A percentile compares a stretch with the other conserved stretches of the same genome.
Evolutionary conservation across 2,113 vertebrate genomes (phyloP).

Genomic region (Hystrix brachyura): DNA sequence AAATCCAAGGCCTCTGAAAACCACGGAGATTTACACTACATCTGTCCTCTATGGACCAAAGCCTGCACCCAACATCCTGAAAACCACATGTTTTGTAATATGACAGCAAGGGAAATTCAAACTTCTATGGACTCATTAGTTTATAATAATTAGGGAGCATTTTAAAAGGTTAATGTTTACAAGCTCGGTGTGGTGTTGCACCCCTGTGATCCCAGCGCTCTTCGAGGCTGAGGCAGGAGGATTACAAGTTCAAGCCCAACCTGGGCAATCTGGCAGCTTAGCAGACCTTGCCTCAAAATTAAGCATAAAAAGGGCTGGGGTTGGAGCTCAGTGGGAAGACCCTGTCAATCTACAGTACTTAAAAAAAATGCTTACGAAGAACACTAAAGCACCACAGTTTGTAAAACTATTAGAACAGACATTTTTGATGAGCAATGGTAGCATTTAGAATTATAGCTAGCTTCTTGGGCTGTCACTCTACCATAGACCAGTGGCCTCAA

Average conservation of each 20-base stretch:
- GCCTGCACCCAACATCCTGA: not conserved
- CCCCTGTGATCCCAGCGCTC: not conserved
- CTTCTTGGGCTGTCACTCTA: not conserved
- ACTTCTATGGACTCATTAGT: not conserved
- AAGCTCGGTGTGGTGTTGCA: not conserved
- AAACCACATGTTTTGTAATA: not conserved
- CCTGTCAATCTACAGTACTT: not conserved
- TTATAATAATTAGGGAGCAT: not conserved
- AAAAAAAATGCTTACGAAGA: not conserved
- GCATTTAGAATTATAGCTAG: not conserved
- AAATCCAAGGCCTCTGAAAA: not conserved
- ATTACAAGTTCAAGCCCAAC: not conserved
- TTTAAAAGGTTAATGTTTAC: not conserved
- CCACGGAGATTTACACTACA: not conserved
- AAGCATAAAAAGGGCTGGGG: not conserved
- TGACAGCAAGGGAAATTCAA: constrained; percentile 39
- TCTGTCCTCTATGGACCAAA: not conserved
- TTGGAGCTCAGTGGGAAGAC: not conserved
- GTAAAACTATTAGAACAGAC: not conserved
- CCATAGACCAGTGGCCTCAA: not conserved
- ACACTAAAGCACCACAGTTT: not conserved
- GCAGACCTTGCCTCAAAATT: not conserved
- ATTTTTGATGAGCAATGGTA: not conserved
- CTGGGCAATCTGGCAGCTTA: not conserved
- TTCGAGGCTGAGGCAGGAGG: not conserved